Evolutionary conservation across 1,140 invertebrate genomes (phyloP), one percentile per base, ranked within the genome.

Genomic region (Drosophila seguyi): DNA sequence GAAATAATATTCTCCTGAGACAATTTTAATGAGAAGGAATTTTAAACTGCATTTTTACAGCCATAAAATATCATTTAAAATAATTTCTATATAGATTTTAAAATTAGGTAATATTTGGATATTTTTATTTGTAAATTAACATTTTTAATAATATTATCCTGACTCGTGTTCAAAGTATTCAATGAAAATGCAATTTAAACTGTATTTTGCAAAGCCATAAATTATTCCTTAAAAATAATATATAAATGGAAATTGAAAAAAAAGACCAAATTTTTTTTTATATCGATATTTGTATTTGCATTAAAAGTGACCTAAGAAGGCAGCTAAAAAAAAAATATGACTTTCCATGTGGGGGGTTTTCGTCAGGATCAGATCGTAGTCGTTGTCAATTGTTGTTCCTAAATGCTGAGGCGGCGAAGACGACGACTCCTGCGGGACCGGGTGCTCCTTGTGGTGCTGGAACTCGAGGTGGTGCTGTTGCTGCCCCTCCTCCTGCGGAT

Each of bases 221-320:
- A 41, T 4, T 0, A 41, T 18, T 4, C 0, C 11, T 11, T 42
- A 13, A 41, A 10, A 42, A 20, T 18, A 11, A 1, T 20, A 42
- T 20, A 10, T 20, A 13, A 20, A 42, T 10, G n/a, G 8, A 42
- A 42, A 34, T 34, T 11, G 25, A 25, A 25, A 25, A n/a, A n/a
- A n/a, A n/a, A n/a, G n/a, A n/a, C n/a, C n/a, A n/a, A n/a, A n/a
- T n/a, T 25, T 2, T 25, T 22, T 36, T 29, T 22, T 6, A 55
- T 55, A 55, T 55, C 52, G 52, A 55, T 55, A 55, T 55, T 22
- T 55, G 14, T 55, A 55, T 55, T 55, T 55, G 52, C 52, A n/a
- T 55, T 55, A 55, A 36, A 34, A 16, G 18, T 16, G 6, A 38
- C 50, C 50, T 20, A 8, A 34, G 20, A 22, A 22, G 50, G 50